Base-by-base conservation (phyloP, 2,797 vertebrate genomes). In the Helicolenus hilgendorfi region DNA sequence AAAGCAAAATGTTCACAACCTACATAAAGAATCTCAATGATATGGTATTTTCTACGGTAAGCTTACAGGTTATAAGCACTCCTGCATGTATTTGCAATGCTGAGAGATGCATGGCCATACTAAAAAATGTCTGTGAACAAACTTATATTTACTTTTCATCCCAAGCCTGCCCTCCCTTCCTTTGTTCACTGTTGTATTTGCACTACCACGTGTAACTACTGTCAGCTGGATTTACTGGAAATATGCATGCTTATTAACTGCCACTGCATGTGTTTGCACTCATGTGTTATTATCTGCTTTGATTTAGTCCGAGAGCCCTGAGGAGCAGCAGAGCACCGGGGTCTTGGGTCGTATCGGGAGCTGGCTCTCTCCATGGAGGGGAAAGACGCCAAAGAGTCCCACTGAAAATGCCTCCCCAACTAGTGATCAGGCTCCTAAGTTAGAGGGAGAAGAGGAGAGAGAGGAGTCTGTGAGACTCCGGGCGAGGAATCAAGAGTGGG, bases 21-120 rank as follows among this genome's bases (percentile, higher is more conserved):
- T 96, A 97, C 96, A 90, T 97, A 96, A 96, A 97, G 96, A 96
- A 91, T 96, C 96, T 97, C 94, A 97, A 97, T 97, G 96, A 97
- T 97, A 91, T 97, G 96, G 96, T 97, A 92, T 96, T 96, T 97
- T 85, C 96, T 31, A 96, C 96, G 96, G 96, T 97, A 97, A 96
- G 96, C 92, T 76, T 85, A 87, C 84, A 84, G 91, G 92, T 91
- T 91, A 82, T 87, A 87, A 86, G 92, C 91, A 84, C 94, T 89
- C 76, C 76, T 96, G 96, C 96, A 97, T 96, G 96, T 84, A 79
- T 82, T 78, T 93, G 72, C 79, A 81, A 73, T 92, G 94, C 92
- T 93, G 87, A 92, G 88, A 93, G 85, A 91, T 95, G 96, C 94
- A 97, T 94, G 95, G 90, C 91, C 86, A 26, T 89, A 92, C 84